Evolutionary conservation across 2,797 vertebrate species (phyloP), one percentile per base, ranked within the genome.

Genomic region (Cercopithecus mitis): DNA sequence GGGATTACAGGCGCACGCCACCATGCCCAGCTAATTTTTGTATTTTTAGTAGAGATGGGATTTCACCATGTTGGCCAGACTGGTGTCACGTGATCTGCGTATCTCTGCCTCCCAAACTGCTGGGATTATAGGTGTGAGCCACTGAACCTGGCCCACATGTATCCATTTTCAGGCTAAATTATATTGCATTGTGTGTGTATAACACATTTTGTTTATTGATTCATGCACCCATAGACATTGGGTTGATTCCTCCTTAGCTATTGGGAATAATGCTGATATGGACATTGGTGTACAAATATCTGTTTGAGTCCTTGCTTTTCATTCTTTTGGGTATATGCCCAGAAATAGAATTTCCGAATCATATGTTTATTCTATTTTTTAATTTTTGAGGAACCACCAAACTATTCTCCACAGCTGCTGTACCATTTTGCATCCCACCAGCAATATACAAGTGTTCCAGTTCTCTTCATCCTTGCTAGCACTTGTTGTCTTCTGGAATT

Each of bases 111-210:
- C 33, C 15, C 15, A n/a, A 9, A n/a, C 15, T n/a, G 61, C 33
- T n/a, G 61, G 15, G 30, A 67, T n/a, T 67, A n/a, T 33, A n/a
- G 15, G 61, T 0, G 0, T 67, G 33, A 67, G 61, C 61, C 61
- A n/a, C 33, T 4, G 3, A 0, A 0, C 61, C 61, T 7, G 3
- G 15, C 15, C 33, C 8, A 0, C 61, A 19, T 67, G 15, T n/a
- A 52, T 12, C 20, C 47, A 7, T 94, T 80, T 80, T 72, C 82
- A 79, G 27, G 39, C 52, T 85, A 57, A 91, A 75, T 75, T 36
- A 39, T 77, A 72, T 41, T 72, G 7, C 15, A 72, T 57, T 86
- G 58, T 43, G 33, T 64, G 39, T 70, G 2, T 45, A 22, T 57
- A 67, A 33, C 19, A 91, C 5, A 52, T 41, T 94, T 82, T 87